Conservation (phyloP, 2,797 vertebrate genomes). For the Chromis chromis region DNA sequence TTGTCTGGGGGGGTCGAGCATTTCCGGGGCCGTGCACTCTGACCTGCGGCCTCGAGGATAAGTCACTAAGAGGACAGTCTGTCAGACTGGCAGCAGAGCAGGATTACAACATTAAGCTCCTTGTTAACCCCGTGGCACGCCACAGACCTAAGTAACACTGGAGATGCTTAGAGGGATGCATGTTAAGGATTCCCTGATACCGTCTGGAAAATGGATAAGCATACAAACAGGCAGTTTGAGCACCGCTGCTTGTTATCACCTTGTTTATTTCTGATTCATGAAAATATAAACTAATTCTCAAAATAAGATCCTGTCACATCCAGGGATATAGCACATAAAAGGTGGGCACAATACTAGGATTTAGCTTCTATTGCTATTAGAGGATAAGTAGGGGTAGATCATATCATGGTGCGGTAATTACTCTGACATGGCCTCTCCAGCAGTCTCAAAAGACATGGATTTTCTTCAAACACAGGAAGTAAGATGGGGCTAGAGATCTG, state of each 20-base stretch:
- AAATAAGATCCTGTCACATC: slow-evolving; percentile 43
- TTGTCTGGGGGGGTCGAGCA: background rate
- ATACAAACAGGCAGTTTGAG: slow-evolving; percentile 15
- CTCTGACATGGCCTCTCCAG: slow-evolving; percentile 68
- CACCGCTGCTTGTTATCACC: background rate
- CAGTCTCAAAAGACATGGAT: slow-evolving; percentile 58
- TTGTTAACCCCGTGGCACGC: slow-evolving; percentile 69
- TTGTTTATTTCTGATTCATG: slow-evolving; percentile 31
- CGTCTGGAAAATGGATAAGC: slow-evolving; percentile 28
- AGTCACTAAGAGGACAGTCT: slow-evolving; percentile 65
- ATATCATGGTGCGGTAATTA: slow-evolving; percentile 74
- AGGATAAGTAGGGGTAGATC: slow-evolving; percentile 68
- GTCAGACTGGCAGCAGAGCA: slow-evolving; percentile 49
- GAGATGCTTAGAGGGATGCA: slow-evolving; percentile 36
- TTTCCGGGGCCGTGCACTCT: slow-evolving; percentile 56
- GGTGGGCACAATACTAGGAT: slow-evolving; percentile 36
- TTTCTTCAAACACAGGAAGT: slow-evolving; percentile 76
- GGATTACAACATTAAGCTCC: slow-evolving; percentile 75
- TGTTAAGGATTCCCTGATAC: slow-evolving; percentile 25
- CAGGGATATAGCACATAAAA: slow-evolving; percentile 36
- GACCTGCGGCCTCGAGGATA: slow-evolving; percentile 56
- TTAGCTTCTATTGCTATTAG: slow-evolving; percentile 51
- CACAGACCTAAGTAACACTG: slow-evolving; percentile 47
- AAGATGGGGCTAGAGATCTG: slow-evolving; percentile 62
- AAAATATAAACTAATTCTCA: slow-evolving; percentile 18